These are phyloP conservation scores for Rhimphoctona megacephalus DNA, from an alignment of 2,888 invertebrate species.

Conservation along the genomic window DNA sequence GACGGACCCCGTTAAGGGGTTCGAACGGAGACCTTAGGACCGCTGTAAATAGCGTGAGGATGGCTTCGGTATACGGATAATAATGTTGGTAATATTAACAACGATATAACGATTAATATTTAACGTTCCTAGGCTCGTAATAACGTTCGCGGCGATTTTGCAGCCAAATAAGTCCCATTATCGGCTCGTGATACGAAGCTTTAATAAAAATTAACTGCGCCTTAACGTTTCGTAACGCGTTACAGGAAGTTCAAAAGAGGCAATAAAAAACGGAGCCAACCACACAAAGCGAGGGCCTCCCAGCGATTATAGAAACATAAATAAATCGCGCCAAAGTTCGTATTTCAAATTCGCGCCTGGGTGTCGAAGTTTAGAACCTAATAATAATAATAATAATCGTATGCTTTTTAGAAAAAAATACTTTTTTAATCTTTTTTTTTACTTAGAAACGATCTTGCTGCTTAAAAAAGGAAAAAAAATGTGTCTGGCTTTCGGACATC, in stretches of 20 bases:
- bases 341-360: slow-evolving; percentile 61
- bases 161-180: slow-evolving; percentile 28
- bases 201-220: slow-evolving; percentile 52
- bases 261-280: background rate
- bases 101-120: slow-evolving; percentile 68
- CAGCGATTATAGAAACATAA: slow-evolving; percentile 30
- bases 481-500: background rate
- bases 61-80: slow-evolving; percentile 69
- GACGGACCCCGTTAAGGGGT: slow-evolving; percentile 62
- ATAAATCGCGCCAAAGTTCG: slow-evolving; percentile 36
- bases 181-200: slow-evolving; percentile 18
- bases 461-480: slow-evolving; percentile 7
- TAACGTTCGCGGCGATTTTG: background rate
- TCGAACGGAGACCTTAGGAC: slow-evolving; percentile 49
- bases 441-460: background rate
- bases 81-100: slow-evolving; percentile 82
- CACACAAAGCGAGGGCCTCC: background rate
- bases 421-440: background rate
- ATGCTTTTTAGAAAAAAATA: background rate
- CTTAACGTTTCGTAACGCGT: background rate
- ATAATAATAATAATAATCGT: slow-evolving; percentile 39
- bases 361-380: slow-evolving; percentile 62
- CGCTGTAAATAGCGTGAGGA: slow-evolving; percentile 19
- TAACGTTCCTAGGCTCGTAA: background rate
- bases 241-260: slow-evolving; percentile 1